These are phyloP conservation scores for Charaxes varanes DNA, from an alignment of 1,140 invertebrate species.

Conservation along the genomic window DNA sequence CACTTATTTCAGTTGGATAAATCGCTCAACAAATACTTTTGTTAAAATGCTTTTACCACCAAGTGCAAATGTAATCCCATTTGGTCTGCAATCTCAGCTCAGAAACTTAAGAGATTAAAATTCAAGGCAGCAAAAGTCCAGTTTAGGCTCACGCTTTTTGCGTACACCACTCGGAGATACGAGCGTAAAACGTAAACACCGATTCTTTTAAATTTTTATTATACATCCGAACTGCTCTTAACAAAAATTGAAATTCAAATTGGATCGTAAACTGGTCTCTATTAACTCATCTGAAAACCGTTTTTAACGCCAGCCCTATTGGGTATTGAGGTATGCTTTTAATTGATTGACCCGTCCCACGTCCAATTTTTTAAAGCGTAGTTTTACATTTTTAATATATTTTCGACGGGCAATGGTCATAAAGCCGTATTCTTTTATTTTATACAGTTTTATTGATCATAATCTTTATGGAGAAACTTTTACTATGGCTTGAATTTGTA, in stretches of 20 bases:
- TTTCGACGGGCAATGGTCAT: too few relatives aligned
- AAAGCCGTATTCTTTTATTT: too few relatives aligned
- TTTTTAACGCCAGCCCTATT: conserved; percentile 9
- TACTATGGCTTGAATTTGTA: too few relatives aligned
- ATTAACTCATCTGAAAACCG: conserved; percentile 12
- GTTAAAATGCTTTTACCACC: too few relatives aligned
- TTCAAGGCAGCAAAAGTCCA: conserved; percentile 12
- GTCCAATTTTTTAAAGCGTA: background rate
- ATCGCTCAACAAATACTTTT: too few relatives aligned
- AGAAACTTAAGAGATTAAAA: conserved; percentile 14
- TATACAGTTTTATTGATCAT: too few relatives aligned
- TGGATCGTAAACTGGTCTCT: conserved; percentile 22
- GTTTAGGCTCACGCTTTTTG: conserved; percentile 3
- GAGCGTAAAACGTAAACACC: conserved; percentile 4
- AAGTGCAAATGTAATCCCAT: conserved; percentile 16
- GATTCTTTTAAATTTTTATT: conserved; percentile 9
- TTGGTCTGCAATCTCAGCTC: conserved; percentile 9
- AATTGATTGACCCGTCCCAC: conserved; percentile 8
- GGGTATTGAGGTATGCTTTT: conserved; percentile 4
- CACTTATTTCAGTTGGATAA: too few relatives aligned
- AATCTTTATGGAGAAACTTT: too few relatives aligned
- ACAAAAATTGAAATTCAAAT: conserved; percentile 25
- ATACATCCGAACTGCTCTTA: conserved; percentile 7
- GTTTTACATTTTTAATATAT: conserved; percentile 2
- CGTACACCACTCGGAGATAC: background rate